phyloP scores from a whole-genome alignment of 2,888 invertebrate species.

The Thyatira batis region DNA sequence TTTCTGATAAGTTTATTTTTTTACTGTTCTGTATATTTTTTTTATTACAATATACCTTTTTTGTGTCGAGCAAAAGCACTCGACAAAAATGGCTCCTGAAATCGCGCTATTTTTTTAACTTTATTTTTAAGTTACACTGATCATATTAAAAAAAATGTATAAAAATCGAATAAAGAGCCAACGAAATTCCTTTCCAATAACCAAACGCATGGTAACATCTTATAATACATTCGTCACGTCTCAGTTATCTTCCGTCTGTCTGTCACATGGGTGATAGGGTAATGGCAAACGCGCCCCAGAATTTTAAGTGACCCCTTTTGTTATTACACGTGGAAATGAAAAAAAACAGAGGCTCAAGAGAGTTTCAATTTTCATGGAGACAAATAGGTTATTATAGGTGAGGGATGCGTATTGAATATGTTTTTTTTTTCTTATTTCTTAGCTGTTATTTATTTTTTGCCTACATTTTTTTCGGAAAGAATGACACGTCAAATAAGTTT shows the following conservation, averaged over 20 bases:
- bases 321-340: conserved; percentile 34
- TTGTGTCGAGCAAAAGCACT: too few relatives aligned
- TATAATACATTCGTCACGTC: conserved; percentile 62
- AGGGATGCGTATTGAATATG: not conserved
- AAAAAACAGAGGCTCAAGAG: conserved; percentile 24
- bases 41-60: too few relatives aligned
- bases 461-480: too few relatives aligned
- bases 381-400: not conserved
- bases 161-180: not conserved
- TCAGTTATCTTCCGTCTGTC: conserved; percentile 60
- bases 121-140: too few relatives aligned
- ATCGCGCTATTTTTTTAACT: too few relatives aligned
- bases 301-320: conserved; percentile 54
- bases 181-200: conserved; percentile 18
- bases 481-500: too few relatives aligned
- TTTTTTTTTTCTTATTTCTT: conserved; percentile 12
- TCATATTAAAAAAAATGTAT: too few relatives aligned
- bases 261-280: conserved; percentile 70
- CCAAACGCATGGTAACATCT: not conserved
- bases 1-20: too few relatives aligned
- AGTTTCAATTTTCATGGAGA: conserved; percentile 42
- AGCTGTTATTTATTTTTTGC: not conserved
- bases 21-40: too few relatives aligned
- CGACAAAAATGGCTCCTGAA: too few relatives aligned
- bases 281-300: conserved; percentile 54